Conservation (phyloP, 2,797 vertebrate species). For the Dipus sagitta region DNA sequence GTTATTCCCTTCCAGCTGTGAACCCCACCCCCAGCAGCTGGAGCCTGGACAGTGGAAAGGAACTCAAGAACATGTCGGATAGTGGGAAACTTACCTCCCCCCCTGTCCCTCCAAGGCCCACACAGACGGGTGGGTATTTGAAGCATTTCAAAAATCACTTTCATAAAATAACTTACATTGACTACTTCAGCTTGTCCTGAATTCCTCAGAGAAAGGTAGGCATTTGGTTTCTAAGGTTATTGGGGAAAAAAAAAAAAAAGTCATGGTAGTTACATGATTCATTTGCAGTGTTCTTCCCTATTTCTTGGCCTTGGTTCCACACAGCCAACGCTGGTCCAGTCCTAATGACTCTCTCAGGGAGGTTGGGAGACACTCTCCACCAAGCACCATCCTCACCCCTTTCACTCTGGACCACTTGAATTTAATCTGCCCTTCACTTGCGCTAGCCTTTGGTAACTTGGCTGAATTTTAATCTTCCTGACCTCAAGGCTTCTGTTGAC, state of each 20-base stretch:
- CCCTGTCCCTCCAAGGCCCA: constrained; percentile 97
- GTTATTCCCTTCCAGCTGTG: constrained; percentile 91
- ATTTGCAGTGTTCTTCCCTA: neutral
- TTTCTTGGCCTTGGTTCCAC: neutral
- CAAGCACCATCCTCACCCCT: neutral
- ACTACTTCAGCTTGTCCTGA: constrained; percentile 32
- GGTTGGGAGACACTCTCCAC: neutral
- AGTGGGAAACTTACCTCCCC: constrained; percentile 94
- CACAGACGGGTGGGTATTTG: constrained; percentile 93
- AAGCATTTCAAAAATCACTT: constrained; percentile 58
- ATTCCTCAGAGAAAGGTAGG: constrained; percentile 63
- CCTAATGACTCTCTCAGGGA: neutral
- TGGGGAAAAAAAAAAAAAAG: neutral
- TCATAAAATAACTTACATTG: constrained; percentile 57
- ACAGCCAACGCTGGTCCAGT: neutral
- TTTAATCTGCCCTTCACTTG: neutral
- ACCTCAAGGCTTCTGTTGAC: neutral
- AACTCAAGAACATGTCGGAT: constrained; percentile 93
- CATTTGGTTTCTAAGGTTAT: neutral
- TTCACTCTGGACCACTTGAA: neutral
- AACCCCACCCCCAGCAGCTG: constrained; percentile 96
- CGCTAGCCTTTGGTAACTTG: neutral
- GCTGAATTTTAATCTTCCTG: neutral
- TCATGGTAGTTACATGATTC: neutral
- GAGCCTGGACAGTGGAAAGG: constrained; percentile 98